Evolutionary conservation across 2,113 vertebrate genomes (phyloP).

Genomic region (Halichoeres trimaculatus): DNA sequence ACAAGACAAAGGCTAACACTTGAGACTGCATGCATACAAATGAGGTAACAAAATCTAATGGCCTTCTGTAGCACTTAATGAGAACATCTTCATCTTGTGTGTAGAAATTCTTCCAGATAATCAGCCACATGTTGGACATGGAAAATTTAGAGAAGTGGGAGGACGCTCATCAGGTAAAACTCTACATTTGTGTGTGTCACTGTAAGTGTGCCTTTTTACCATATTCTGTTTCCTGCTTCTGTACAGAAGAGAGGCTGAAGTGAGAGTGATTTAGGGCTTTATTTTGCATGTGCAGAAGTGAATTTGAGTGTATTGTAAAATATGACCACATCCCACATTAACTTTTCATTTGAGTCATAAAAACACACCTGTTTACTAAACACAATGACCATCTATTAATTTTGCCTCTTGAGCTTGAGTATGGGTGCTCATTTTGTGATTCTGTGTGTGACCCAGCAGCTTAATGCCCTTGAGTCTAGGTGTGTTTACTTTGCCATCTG

Average conservation of each 20-base stretch:
- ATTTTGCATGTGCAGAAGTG: background rate
- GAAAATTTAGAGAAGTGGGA: conserved; percentile 97
- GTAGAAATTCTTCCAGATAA: conserved; percentile 98
- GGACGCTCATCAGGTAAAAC: conserved; percentile 93
- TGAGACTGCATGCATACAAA: background rate
- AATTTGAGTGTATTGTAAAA: conserved; percentile 10
- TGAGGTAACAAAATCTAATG: background rate
- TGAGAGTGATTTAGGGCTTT: background rate
- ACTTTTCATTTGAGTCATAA: conserved; percentile 50
- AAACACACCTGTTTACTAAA: conserved; percentile 48
- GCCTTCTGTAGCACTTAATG: conserved; percentile 2
- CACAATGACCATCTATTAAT: conserved; percentile 14
- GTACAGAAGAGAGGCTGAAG: background rate
- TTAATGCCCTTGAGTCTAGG: conserved; percentile 42
- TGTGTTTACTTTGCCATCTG: conserved; percentile 68
- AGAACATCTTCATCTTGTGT: conserved; percentile 9
- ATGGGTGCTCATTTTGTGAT: background rate
- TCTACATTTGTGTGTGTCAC: background rate
- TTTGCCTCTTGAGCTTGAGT: background rate
- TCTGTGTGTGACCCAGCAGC: conserved; percentile 20
- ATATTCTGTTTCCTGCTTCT: background rate
- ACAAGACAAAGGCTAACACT: background rate
- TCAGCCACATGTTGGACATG: conserved; percentile 97
- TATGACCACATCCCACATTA: conserved; percentile 13
- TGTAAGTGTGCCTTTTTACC: background rate